Conservation (phyloP, 2,888 invertebrate genomes). For the Trichogramma evanescens region DNA sequence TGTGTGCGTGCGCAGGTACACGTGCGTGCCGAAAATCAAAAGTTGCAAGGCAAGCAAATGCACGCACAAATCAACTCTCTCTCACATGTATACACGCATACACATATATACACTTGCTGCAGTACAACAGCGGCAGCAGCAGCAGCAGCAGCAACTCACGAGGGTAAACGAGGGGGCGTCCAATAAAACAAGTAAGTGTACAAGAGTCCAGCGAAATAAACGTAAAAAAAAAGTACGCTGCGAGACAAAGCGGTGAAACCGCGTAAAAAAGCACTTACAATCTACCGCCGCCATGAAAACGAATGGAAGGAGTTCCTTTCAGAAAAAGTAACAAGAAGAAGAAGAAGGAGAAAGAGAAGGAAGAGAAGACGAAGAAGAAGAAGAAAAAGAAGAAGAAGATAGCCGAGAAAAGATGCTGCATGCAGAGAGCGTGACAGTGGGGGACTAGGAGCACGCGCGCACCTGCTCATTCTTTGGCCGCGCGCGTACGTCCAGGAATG, state of each 20-base stretch:
- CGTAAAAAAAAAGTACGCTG: slow-evolving; percentile 24
- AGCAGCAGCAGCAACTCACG: neutral
- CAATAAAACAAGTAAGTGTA: too few relatives aligned
- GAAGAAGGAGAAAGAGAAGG: slow-evolving; percentile 16
- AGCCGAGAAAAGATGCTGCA: slow-evolving; percentile 33
- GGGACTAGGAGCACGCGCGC: slow-evolving; percentile 33
- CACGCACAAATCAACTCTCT: too few relatives aligned
- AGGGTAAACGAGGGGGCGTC: slow-evolving; percentile 7
- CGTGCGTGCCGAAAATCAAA: too few relatives aligned
- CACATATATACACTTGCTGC: too few relatives aligned
- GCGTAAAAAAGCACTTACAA: slow-evolving; percentile 43
- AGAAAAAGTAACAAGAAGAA: slow-evolving; percentile 10
- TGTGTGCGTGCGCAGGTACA: too few relatives aligned
- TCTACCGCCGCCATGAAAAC: slow-evolving; percentile 22
- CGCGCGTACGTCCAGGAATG: neutral
- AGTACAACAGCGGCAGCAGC: too few relatives aligned
- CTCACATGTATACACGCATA: too few relatives aligned
- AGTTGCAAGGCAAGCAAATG: too few relatives aligned
- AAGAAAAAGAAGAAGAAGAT: slow-evolving; percentile 24
- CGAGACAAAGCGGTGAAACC: slow-evolving; percentile 40
- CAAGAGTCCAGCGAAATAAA: neutral
- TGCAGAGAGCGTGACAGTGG: slow-evolving; percentile 47
- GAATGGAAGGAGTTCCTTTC: neutral
- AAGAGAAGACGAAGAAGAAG: slow-evolving; percentile 15
- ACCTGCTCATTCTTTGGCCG: slow-evolving; percentile 43